Base-by-base conservation (phyloP, 2,797 vertebrate species). In the Alca torda region DNA sequence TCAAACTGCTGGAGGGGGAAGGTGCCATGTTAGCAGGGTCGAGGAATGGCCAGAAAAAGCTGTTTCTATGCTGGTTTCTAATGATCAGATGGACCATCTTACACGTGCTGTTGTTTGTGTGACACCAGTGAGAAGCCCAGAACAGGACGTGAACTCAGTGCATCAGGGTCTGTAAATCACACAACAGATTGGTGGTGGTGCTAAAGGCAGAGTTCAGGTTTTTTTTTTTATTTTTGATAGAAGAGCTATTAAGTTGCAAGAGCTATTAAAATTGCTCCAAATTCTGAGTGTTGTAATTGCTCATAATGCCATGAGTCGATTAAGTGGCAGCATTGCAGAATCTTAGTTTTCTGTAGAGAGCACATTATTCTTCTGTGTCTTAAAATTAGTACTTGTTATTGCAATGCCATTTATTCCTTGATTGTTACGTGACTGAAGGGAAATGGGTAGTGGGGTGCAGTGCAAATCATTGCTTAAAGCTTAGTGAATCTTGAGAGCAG, bases 371-470 rank as follows among this genome's bases (percentile, higher is more conserved):
- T 89, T 92, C 53, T 75, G 26, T 86, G 75, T 79, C 94, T 96
- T 84, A 96, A 94, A 96, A 94, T 96, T 74, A 97, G 76, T 80
- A 51, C 87, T 93, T 89, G 69, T 63, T 96, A 76, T 90, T 82
- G 53, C 46, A 63, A 43, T 94, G 83, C 81, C 83, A 84, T 97
- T 96, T 97, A 79, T 87, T 95, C 67, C 73, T 96, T 95, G 73
- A 69, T 84, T 96, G 50, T 96, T 97, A 80, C 30, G 50, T 60
- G 77, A 95, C 92, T 87, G 86, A 87, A 90, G 61, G 72, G 75
- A 93, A 90, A 75, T 37, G n/a, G 31, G 72, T 68, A 17, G 41
- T 65, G 60, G 60, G 54, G 37, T 90, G 87, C 87, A 88, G 54
- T 50, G 87, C 72, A 90, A 84, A 92, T 92, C 78, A 35, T 89